Conservation (phyloP, 1,140 invertebrate species). For the Bombyx mandarina region DNA sequence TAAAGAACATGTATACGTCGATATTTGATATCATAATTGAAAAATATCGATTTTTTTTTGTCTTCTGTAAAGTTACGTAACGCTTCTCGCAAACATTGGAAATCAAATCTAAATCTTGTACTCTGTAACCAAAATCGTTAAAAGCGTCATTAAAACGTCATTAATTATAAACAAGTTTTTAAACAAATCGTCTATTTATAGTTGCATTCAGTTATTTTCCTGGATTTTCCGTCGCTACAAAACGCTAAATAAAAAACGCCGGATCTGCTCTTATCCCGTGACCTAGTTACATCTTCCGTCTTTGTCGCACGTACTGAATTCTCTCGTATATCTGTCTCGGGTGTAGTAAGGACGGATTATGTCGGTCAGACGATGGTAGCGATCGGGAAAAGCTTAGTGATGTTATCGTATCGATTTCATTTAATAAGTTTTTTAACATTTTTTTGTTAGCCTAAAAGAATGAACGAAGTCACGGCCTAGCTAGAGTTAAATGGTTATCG, state of each 20-base stretch:
- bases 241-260: constrained; percentile 40
- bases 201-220: constrained; percentile 24
- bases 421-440: constrained; percentile 1
- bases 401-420: constrained; percentile 21
- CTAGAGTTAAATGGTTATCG: too few relatives aligned
- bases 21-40: too few relatives aligned
- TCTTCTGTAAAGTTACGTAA: background rate
- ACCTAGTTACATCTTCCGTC: constrained; percentile 52
- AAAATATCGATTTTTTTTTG: too few relatives aligned
- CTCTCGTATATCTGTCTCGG: constrained; percentile 31
- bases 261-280: constrained; percentile 58
- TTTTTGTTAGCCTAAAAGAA: background rate
- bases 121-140: background rate
- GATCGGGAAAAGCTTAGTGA: constrained; percentile 43
- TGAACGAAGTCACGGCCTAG: background rate
- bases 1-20: too few relatives aligned
- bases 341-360: constrained; percentile 51
- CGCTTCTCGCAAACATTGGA: background rate
- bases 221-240: constrained; percentile 33
- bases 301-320: constrained; percentile 12
- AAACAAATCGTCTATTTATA: constrained; percentile 45
- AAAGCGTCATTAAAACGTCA: constrained; percentile 1
- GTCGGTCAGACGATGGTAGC: constrained; percentile 53
- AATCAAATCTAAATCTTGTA: background rate
- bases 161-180: constrained; percentile 16